A percentile compares a stretch with the other conserved stretches of the same genome.
Conservation (phyloP, 2,797 vertebrate species). For the Phataginus tetradactyla region DNA sequence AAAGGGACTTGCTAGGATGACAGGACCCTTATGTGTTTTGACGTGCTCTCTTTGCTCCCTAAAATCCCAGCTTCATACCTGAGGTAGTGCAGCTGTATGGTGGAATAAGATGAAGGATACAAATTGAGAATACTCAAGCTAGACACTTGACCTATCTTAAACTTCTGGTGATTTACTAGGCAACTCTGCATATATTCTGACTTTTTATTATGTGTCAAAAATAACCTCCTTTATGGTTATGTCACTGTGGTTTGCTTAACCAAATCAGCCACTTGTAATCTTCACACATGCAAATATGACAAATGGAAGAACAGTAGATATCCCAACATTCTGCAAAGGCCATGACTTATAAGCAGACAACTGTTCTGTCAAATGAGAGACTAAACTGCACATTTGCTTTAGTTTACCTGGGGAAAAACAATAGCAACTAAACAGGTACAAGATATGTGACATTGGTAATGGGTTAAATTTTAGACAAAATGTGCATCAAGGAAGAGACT, state of each 20-base stretch:
- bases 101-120: not conserved
- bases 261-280: not conserved
- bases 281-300: not conserved
- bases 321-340: not conserved
- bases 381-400: not conserved
- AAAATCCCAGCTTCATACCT: not conserved
- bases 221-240: not conserved
- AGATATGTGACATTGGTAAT: not conserved
- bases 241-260: not conserved
- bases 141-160: not conserved
- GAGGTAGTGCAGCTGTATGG: not conserved
- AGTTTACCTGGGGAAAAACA: not conserved
- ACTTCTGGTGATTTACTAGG: not conserved
- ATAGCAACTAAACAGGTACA: not conserved
- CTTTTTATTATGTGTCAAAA: not conserved
- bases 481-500: not conserved
- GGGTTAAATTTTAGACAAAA: constrained; percentile 1
- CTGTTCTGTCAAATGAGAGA: not conserved
- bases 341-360: not conserved
- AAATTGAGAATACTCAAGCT: not conserved
- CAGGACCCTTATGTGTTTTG: not conserved
- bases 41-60: not conserved
- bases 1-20: not conserved
- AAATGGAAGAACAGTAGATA: not conserved
- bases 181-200: not conserved